phyloP scores from a whole-genome alignment of 2,888 invertebrate species.

The Zhengitettix transpicula region DNA sequence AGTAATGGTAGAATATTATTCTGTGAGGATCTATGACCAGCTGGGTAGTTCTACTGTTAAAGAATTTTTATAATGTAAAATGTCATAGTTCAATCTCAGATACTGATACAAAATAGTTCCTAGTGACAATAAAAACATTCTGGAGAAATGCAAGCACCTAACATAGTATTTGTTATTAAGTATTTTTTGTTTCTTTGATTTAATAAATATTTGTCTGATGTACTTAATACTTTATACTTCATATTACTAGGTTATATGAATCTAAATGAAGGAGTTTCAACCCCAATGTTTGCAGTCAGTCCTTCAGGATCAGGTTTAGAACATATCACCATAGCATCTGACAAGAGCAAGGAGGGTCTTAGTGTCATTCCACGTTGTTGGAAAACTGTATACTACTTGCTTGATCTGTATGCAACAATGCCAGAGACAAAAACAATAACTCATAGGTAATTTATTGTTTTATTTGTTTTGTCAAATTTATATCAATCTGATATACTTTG shows the following conservation, averaged over 20 bases:
- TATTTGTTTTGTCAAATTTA: conserved; percentile 1
- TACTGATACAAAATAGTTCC: too few species aligned
- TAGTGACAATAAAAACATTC: too few species aligned
- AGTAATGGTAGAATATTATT: too few species aligned
- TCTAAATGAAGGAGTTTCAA: conserved; percentile 53
- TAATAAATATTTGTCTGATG: too few species aligned
- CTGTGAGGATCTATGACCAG: too few species aligned
- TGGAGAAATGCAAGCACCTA: too few species aligned
- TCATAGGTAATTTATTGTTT: conserved; percentile 34
- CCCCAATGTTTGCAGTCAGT: conserved; percentile 48
- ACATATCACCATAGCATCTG: conserved; percentile 31
- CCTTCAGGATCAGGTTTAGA: conserved; percentile 40
- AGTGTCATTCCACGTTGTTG: conserved; percentile 60
- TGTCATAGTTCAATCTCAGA: too few species aligned
- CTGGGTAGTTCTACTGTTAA: too few species aligned
- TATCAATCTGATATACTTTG: conserved; percentile 10
- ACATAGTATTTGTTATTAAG: too few species aligned
- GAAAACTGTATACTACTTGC: conserved; percentile 82
- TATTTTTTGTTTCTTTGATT: too few species aligned
- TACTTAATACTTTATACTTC: not conserved
- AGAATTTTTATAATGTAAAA: too few species aligned
- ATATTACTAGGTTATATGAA: conserved; percentile 54
- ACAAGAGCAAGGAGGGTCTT: conserved; percentile 28
- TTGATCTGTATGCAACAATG: conserved; percentile 86
- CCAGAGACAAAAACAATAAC: conserved; percentile 87